These are phyloP conservation scores for Pheucticus melanocephalus DNA, from an alignment of 2,113 vertebrate species.

Conservation along the genomic window DNA sequence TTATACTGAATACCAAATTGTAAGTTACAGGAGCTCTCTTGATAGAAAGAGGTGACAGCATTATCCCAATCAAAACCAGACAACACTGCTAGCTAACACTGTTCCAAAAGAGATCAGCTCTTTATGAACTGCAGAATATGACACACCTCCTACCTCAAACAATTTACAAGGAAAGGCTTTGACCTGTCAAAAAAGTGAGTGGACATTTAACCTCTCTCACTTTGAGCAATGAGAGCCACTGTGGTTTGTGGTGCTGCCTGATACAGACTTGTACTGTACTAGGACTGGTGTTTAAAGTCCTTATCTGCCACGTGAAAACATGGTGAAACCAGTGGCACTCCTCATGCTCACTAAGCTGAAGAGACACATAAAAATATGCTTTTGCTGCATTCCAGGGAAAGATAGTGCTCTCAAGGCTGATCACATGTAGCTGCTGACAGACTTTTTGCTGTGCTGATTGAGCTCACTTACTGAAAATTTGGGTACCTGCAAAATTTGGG, in stretches of 20 bases:
- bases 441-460: not conserved
- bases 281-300: not conserved
- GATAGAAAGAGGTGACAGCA: not conserved
- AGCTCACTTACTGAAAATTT: not conserved
- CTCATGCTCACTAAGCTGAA: not conserved
- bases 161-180: not conserved
- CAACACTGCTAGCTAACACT: not conserved
- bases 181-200: no score
- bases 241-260: not conserved
- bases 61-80: not conserved
- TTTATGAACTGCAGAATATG: not conserved
- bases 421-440: not conserved
- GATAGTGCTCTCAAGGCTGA: not conserved
- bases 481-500: not conserved
- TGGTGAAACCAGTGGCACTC: not conserved
- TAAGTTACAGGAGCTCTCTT: not conserved
- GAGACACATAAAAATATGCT: not conserved
- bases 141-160: not conserved
- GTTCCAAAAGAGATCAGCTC: not conserved
- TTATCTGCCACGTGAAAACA: not conserved
- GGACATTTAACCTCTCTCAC: not conserved
- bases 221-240: not conserved
- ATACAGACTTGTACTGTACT: not conserved
- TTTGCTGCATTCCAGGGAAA: not conserved
- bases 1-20: not conserved